phyloP scores from a whole-genome alignment of 2,888 invertebrate species.

The Cerastis rubricosa region DNA sequence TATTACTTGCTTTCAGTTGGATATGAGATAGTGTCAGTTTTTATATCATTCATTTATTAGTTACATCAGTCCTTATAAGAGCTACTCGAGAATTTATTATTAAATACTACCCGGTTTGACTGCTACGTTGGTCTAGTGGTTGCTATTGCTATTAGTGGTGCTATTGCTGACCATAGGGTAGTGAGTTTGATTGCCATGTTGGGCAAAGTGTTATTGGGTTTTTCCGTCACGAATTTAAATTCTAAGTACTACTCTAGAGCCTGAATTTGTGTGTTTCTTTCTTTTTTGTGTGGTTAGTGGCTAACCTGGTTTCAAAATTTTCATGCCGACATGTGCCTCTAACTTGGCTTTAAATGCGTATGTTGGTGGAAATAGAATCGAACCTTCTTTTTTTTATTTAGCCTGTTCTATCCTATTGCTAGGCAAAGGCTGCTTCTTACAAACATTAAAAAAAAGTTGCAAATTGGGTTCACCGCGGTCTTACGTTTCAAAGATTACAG shows the following conservation, averaged over 20 bases:
- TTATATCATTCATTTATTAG: slow-evolving; percentile 55
- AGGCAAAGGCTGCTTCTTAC: too few relatives aligned
- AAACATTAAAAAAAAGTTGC: not conserved
- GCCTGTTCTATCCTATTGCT: too few relatives aligned
- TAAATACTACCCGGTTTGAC: not conserved
- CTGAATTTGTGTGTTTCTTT: not conserved
- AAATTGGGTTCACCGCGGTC: not conserved
- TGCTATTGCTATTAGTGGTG: too few relatives aligned
- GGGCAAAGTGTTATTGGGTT: not conserved
- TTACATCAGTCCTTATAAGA: slow-evolving; percentile 18
- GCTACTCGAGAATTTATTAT: not conserved
- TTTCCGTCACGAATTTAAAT: too few relatives aligned
- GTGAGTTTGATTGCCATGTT: not conserved
- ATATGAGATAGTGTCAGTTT: slow-evolving; percentile 51
- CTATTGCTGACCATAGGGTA: not conserved
- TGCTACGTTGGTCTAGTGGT: not conserved
- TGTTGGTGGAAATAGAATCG: not conserved
- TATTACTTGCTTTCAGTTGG: slow-evolving; percentile 27
- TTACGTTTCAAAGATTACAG: not conserved
- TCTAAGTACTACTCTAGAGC: too few relatives aligned
- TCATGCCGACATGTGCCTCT: too few relatives aligned
- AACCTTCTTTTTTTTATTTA: too few relatives aligned
- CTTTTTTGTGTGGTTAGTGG: too few relatives aligned
- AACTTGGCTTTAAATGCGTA: too few relatives aligned
- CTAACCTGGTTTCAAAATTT: too few relatives aligned